Percentiles rank a stretch among this genome's conserved stretches.
Evolutionary conservation across 2,888 invertebrate species (phyloP).

Genomic region (Leptura quadrifasciata): DNA sequence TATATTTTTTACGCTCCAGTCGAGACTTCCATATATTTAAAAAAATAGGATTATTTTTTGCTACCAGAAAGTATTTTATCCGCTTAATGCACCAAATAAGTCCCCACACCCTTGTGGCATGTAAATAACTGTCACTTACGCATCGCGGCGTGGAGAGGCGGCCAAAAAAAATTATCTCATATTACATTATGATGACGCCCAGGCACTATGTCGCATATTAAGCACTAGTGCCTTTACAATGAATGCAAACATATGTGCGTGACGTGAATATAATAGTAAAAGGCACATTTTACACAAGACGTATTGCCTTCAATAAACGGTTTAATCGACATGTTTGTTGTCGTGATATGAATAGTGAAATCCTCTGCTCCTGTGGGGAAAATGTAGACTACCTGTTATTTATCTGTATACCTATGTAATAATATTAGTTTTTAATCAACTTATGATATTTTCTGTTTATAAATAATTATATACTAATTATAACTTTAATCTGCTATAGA

Average conservation of each 20-base stretch:
- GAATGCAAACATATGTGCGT: slow-evolving; percentile 4
- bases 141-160: not conserved
- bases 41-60: no score
- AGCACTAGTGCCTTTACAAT: not conserved
- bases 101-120: not conserved
- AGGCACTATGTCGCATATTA: not conserved
- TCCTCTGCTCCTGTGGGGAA: not conserved
- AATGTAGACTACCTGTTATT: not conserved
- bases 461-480: no score
- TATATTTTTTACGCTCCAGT: no score
- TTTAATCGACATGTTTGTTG: slow-evolving; percentile 18
- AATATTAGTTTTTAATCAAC: not conserved
- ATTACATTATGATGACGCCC: slow-evolving; percentile 7
- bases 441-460: no score
- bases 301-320: slow-evolving; percentile 32
- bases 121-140: slow-evolving; percentile 1
- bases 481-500: no score
- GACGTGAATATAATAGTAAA: slow-evolving; percentile 7
- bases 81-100: not conserved
- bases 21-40: no score
- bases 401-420: not conserved
- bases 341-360: slow-evolving; percentile 21
- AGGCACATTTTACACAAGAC: slow-evolving; percentile 1
- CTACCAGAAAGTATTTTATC: not conserved
- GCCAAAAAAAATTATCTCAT: slow-evolving; percentile 7